Conservation (phyloP, 2,888 invertebrate genomes). For the Eristalis tenax region DNA sequence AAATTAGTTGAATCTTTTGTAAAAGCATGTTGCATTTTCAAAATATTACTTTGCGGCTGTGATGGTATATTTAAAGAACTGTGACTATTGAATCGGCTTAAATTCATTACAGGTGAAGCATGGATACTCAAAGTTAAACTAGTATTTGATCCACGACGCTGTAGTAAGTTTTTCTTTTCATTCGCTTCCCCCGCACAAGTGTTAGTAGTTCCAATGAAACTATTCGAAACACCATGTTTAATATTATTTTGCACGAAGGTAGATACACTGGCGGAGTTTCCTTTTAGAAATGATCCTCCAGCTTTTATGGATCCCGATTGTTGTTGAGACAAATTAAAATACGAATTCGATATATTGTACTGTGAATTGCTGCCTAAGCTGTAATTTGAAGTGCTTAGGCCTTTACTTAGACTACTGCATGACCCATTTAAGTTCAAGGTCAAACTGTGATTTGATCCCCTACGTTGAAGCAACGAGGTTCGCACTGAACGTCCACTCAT, state of each 20-base stretch:
- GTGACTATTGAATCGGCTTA: constrained; percentile 83
- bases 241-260: constrained; percentile 27
- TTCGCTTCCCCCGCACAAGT: constrained; percentile 59
- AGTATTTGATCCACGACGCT: constrained; percentile 92
- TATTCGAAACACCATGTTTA: neutral
- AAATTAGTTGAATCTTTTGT: constrained; percentile 43
- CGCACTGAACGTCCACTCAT: constrained; percentile 22
- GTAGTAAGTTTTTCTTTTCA: constrained; percentile 85
- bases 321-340: constrained; percentile 69
- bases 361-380: constrained; percentile 77
- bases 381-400: constrained; percentile 82
- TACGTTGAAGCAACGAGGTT: constrained; percentile 81
- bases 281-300: constrained; percentile 17
- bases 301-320: constrained; percentile 10
- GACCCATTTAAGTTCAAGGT: constrained; percentile 84
- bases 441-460: constrained; percentile 85
- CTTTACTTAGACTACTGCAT: constrained; percentile 80
- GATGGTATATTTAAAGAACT: constrained; percentile 81
- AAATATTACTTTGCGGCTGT: constrained; percentile 33
- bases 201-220: neutral
- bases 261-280: constrained; percentile 32
- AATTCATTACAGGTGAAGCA: constrained; percentile 75
- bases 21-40: constrained; percentile 66
- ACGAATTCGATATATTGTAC: constrained; percentile 78
- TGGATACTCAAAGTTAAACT: constrained; percentile 81